Percentiles rank a stretch among this genome's conserved stretches.
phyloP scores from a whole-genome alignment of 2,888 invertebrate species.

The Actias luna region DNA sequence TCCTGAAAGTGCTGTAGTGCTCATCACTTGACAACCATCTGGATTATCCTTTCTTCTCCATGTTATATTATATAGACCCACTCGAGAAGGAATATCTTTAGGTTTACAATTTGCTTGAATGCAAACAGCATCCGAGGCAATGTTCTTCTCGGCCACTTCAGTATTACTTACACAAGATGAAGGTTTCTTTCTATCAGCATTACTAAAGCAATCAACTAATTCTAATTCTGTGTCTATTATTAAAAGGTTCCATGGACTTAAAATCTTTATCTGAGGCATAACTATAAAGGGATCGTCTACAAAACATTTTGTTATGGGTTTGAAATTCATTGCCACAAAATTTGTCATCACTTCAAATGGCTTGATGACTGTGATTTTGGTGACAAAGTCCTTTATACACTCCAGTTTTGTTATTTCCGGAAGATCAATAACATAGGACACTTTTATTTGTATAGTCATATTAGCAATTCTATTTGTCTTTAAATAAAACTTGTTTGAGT shows the following conservation, averaged over 20 bases:
- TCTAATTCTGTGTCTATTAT: slow-evolving; percentile 85
- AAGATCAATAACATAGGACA: slow-evolving; percentile 77
- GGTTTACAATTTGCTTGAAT: slow-evolving; percentile 67
- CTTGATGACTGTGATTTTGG: slow-evolving; percentile 84
- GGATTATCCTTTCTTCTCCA: slow-evolving; percentile 61
- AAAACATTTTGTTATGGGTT: slow-evolving; percentile 84
- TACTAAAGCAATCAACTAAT: slow-evolving; percentile 75
- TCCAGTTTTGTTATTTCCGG: slow-evolving; percentile 66
- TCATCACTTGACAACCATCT: slow-evolving; percentile 64
- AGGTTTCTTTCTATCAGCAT: slow-evolving; percentile 56
- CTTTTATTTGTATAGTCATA: slow-evolving; percentile 82
- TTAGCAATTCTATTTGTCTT: slow-evolving; percentile 84
- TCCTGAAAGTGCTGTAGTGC: slow-evolving; percentile 80
- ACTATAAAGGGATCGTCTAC: slow-evolving; percentile 85
- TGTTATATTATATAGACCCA: slow-evolving; percentile 73
- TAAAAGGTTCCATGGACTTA: slow-evolving; percentile 86
- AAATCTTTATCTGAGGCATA: slow-evolving; percentile 85
- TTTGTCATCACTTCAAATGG: slow-evolving; percentile 86
- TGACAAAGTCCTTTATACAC: slow-evolving; percentile 82
- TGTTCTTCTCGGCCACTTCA: slow-evolving; percentile 64
- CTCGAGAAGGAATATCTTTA: slow-evolving; percentile 65
- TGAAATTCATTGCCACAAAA: slow-evolving; percentile 85
- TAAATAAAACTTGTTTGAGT: slow-evolving; percentile 77
- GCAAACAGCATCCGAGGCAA: slow-evolving; percentile 72
- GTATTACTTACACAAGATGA: slow-evolving; percentile 62